Evolutionary conservation across 2,888 invertebrate species (phyloP), one percentile per base, ranked within the genome.

Genomic region (Stegophylla sp.): DNA sequence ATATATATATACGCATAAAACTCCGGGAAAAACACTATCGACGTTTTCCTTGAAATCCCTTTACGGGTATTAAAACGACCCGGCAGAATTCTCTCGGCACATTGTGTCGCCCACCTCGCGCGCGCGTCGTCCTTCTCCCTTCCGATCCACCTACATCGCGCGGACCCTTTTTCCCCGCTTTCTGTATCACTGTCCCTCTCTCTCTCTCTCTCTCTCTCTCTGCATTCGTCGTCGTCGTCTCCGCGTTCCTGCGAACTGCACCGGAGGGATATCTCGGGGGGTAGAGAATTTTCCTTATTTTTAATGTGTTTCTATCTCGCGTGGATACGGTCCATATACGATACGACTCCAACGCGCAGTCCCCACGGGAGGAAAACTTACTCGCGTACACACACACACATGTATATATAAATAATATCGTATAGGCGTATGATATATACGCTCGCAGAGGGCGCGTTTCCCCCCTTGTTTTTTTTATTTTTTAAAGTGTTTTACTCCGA

Each of bases 31-130:
- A 77, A 77, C 66, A 59, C 77, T 77, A 79, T 79, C 79, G 79
- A 79, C 79, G 79, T 79, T 79, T 79, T 51, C 79, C 61, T 61
- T 20, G 79, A 71, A 79, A 79, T 79, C 79, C 79, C 79, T 79
- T 79, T 79, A 79, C 69, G 79, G 71, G 69, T 71, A 79, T 79
- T 79, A 77, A 77, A 77, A 79, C 79, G 67, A 79, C 79, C 79
- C 79, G 34, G 69, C 53, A 76, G 56, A 76, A 76, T 76, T 66
- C 76, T 76, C 67, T 66, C 43, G 66, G 77, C 79, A 77, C 77
- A 59, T 67, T 67, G 67, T 77, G 67, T 67, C 77, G 66, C 67
- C 56, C 73, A 17, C 76, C n/a, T 26, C 75, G 23, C n/a, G n/a
- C n/a, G n/a, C n/a, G n/a, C n/a, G n/a, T n/a, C n/a, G 51, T 15